Percentiles rank a stretch among this genome's conserved stretches.
Evolutionary conservation across 2,888 invertebrate species (phyloP).

Genomic region (Lymantria monacha): DNA sequence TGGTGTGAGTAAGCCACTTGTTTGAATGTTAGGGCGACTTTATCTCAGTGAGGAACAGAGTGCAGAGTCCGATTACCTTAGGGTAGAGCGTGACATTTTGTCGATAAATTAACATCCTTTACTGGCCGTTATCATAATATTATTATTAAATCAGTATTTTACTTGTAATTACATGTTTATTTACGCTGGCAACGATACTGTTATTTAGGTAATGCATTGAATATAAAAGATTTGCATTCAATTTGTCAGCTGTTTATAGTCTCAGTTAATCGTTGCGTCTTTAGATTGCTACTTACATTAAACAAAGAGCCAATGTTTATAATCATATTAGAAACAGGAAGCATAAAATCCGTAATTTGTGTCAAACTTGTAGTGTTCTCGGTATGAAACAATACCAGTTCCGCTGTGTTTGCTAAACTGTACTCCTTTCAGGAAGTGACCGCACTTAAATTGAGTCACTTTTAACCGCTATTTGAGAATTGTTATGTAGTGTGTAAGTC

Average conservation of each 20-base stretch:
- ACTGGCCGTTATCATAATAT: not conserved
- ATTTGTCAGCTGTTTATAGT: conserved; percentile 13
- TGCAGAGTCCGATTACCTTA: conserved; percentile 80
- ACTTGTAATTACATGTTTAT: not conserved
- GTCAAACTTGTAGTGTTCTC: conserved; percentile 68
- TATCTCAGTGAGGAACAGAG: conserved; percentile 79
- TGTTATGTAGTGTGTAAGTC: conserved; percentile 30
- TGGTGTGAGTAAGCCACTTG: conserved; percentile 79
- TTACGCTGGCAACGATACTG: not conserved
- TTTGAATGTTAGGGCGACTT: conserved; percentile 80
- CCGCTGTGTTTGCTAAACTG: conserved; percentile 76
- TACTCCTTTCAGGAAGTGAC: conserved; percentile 72
- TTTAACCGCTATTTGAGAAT: conserved; percentile 42
- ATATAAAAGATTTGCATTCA: not conserved
- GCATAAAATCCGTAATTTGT: conserved; percentile 69
- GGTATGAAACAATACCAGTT: conserved; percentile 79
- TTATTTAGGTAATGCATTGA: not conserved
- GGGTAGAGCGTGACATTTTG: conserved; percentile 47
- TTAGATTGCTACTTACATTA: conserved; percentile 36
- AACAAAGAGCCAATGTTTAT: conserved; percentile 70
- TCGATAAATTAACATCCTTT: conserved; percentile 40
- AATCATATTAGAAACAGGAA: conserved; percentile 78
- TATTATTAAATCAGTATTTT: not conserved
- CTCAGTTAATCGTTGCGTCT: conserved; percentile 15
- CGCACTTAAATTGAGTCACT: conserved; percentile 49